These are phyloP conservation scores for Phyllostomus hastatus DNA, from an alignment of 2,113 vertebrate genomes.

Conservation along the genomic window DNA sequence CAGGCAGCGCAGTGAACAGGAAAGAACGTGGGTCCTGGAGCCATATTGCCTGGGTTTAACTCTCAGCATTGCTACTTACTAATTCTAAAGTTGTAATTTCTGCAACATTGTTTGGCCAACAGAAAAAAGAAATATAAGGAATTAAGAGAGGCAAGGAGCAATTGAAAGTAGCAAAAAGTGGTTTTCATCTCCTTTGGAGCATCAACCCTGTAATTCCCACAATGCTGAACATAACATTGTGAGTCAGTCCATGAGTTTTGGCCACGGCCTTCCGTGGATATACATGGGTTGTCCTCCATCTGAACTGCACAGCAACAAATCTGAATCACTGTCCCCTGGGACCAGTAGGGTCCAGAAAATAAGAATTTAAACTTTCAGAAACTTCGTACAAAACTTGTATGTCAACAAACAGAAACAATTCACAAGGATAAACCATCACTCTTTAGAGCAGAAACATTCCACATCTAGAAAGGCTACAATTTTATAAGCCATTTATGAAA, in stretches of 20 bases:
- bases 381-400: not conserved
- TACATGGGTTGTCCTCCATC: constrained; percentile 16
- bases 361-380: constrained; percentile 50
- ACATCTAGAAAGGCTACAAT: constrained; percentile 10
- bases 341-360: not conserved
- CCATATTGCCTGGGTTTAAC: not conserved
- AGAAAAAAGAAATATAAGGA: not conserved
- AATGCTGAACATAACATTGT: not conserved
- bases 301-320: constrained; percentile 29
- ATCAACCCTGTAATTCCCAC: constrained; percentile 9
- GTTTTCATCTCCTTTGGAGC: not conserved
- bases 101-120: not conserved
- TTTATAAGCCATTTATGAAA: constrained; percentile 47
- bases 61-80: not conserved
- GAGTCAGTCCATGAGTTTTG: not conserved
- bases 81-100: not conserved
- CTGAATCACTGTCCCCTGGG: constrained; percentile 23
- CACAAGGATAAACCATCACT: not conserved
- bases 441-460: constrained; percentile 16
- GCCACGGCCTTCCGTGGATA: not conserved
- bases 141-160: constrained; percentile 1
- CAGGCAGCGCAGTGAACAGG: not conserved
- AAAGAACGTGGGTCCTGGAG: not conserved
- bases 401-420: constrained; percentile 55
- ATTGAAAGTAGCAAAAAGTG: not conserved